Evolutionary conservation across 2,888 invertebrate species (phyloP).

Genomic region (Trissolcus brochymenae): DNA sequence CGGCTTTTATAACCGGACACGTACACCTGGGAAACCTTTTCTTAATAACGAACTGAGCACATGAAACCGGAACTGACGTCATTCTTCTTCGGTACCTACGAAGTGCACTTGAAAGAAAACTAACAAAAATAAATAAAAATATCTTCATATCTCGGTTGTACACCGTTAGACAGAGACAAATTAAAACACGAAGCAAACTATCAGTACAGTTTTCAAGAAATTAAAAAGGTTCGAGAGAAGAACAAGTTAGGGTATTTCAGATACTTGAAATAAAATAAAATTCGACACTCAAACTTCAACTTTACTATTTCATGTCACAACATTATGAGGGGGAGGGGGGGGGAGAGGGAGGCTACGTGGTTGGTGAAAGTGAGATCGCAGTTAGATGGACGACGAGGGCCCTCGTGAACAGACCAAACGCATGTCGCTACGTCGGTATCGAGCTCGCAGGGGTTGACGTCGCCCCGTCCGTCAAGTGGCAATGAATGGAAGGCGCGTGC

Average conservation of each 20-base stretch:
- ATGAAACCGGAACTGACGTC: slow-evolving; percentile 39
- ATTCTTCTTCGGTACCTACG: slow-evolving; percentile 19
- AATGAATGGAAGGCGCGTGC: slow-evolving; percentile 30
- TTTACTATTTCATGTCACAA: too few species aligned
- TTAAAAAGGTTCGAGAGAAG: too few species aligned
- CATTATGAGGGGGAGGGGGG: not conserved
- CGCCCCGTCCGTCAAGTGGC: slow-evolving; percentile 25
- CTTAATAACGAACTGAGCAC: slow-evolving; percentile 32
- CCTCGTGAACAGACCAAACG: not conserved
- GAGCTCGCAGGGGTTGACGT: slow-evolving; percentile 22
- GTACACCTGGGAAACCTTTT: slow-evolving; percentile 36
- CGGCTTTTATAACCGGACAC: slow-evolving; percentile 24
- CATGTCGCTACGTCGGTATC: slow-evolving; percentile 7
- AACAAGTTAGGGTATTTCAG: too few species aligned
- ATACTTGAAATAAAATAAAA: too few species aligned
- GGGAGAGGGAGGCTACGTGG: not conserved
- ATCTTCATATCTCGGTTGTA: too few species aligned
- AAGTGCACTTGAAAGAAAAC: slow-evolving; percentile 13
- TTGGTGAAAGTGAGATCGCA: not conserved
- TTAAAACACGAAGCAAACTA: too few species aligned
- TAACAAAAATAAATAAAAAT: too few species aligned
- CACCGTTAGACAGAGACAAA: too few species aligned
- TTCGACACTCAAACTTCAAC: too few species aligned
- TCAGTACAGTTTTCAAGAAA: too few species aligned
- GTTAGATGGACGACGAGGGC: not conserved